Conservation (phyloP, 1,140 invertebrate species). For the Calycopis cecrops region DNA sequence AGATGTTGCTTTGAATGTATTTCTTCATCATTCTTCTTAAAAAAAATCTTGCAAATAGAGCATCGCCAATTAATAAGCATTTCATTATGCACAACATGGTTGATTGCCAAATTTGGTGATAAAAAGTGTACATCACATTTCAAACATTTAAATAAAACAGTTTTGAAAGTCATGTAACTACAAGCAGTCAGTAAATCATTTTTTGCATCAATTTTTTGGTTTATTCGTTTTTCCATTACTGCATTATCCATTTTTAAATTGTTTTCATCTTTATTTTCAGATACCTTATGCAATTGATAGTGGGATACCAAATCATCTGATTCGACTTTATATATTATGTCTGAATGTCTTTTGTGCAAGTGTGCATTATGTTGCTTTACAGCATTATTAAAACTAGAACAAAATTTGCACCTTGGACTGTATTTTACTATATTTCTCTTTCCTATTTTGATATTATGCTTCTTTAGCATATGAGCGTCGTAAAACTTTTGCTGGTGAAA, state of each 20-base stretch:
- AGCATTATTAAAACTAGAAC: conserved; percentile 21
- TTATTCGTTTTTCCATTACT: too few relatives aligned
- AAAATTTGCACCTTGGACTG: conserved; percentile 37
- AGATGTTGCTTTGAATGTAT: conserved; percentile 45
- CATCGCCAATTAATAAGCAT: conserved; percentile 47
- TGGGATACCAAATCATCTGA: not conserved
- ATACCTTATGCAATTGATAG: too few relatives aligned
- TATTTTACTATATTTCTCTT: conserved; percentile 26
- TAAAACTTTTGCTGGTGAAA: conserved; percentile 24
- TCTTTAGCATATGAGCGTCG: conserved; percentile 26
- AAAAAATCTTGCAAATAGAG: conserved; percentile 34
- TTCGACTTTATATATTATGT: conserved; percentile 15
- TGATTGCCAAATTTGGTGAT: conserved; percentile 30
- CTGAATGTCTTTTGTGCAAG: conserved; percentile 28
- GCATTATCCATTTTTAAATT: not conserved
- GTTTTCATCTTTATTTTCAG: too few relatives aligned
- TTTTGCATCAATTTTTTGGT: not conserved
- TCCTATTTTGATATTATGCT: conserved; percentile 29
- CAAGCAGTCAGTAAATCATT: conserved; percentile 1
- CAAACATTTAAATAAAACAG: conserved; percentile 40
- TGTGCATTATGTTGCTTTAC: conserved; percentile 35
- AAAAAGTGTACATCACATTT: conserved; percentile 49
- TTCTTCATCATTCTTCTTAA: conserved; percentile 39
- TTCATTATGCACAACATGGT: conserved; percentile 40
- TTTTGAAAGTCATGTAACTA: conserved; percentile 22